Evolutionary conservation across 2,113 vertebrate species (phyloP).

Genomic region (Pipa parva): DNA sequence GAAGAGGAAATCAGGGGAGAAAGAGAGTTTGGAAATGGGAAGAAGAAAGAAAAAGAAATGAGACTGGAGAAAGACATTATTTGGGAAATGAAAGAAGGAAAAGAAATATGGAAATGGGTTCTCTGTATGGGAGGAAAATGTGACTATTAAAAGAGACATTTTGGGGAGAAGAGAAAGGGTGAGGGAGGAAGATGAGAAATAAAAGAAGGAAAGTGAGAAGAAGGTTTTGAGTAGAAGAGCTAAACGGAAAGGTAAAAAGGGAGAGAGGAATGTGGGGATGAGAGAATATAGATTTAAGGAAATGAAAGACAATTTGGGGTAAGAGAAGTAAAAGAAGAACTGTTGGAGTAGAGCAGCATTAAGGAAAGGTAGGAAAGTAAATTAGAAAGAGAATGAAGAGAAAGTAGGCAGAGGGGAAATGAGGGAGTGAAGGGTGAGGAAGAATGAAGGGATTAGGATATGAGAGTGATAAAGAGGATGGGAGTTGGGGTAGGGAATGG

Average conservation of each 20-base stretch:
- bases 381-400: background rate
- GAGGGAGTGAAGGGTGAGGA: background rate
- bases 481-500: background rate
- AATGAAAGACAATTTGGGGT: too few relatives aligned
- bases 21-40: background rate
- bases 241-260: background rate
- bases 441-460: background rate
- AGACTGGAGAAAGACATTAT: background rate
- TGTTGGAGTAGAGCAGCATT: too few relatives aligned
- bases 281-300: background rate
- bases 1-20: background rate
- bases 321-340: too few relatives aligned
- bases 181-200: too few relatives aligned
- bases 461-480: background rate
- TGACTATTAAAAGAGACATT: too few relatives aligned
- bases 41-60: background rate
- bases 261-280: background rate
- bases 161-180: too few relatives aligned
- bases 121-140: background rate
- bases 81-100: background rate
- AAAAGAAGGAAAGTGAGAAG: background rate
- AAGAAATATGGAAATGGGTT: background rate
- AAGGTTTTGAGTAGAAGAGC: background rate
- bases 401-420: background rate
- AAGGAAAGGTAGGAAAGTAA: too few relatives aligned